These are phyloP conservation scores for Pandemis heparana DNA, from an alignment of 2,888 invertebrate species.

Conservation along the genomic window DNA sequence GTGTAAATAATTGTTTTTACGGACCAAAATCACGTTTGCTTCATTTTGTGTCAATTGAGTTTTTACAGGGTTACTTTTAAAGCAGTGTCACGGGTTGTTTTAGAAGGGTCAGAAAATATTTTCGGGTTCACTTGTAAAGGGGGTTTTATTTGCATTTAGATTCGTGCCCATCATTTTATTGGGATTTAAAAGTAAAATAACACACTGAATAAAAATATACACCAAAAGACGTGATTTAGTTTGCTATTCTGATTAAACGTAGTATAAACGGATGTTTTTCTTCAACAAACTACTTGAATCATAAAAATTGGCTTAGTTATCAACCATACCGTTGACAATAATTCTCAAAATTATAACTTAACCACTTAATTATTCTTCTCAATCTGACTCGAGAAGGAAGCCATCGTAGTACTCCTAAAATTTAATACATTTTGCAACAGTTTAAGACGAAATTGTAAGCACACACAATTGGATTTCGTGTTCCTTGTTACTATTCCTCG, in stretches of 20 bases:
- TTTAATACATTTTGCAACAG: neutral
- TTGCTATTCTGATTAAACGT: neutral
- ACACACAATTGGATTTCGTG: slow-evolving; percentile 24
- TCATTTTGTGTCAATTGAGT: slow-evolving; percentile 22
- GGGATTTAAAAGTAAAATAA: neutral
- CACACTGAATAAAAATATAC: neutral
- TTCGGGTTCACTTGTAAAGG: neutral
- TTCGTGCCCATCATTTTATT: neutral
- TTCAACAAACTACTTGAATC: neutral
- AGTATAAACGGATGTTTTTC: neutral
- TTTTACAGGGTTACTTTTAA: slow-evolving; percentile 17
- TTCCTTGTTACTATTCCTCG: slow-evolving; percentile 35
- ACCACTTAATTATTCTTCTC: too few species aligned
- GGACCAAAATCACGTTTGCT: slow-evolving; percentile 40
- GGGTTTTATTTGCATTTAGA: neutral
- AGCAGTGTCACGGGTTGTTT: slow-evolving; percentile 3
- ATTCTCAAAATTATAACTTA: neutral
- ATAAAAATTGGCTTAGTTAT: too few species aligned
- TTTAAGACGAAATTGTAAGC: slow-evolving; percentile 12
- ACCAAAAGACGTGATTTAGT: neutral
- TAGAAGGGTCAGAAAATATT: neutral
- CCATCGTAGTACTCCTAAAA: neutral
- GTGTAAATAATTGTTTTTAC: slow-evolving; percentile 58
- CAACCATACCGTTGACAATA: too few species aligned
- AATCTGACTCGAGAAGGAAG: too few species aligned